Conservation (phyloP, 2,797 vertebrate species). For the Cichlasoma orientale region DNA sequence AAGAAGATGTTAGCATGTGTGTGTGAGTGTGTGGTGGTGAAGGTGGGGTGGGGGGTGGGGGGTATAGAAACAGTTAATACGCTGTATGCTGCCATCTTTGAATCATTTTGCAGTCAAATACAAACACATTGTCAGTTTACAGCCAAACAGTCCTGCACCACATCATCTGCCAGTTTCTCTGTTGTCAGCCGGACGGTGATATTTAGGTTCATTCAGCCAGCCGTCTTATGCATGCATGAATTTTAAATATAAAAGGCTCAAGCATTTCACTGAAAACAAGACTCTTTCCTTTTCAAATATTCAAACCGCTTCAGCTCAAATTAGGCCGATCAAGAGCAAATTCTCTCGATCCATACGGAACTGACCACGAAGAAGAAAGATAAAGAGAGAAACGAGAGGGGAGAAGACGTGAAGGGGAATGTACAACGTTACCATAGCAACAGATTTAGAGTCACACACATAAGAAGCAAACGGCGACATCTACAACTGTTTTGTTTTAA, state of each 20-base stretch:
- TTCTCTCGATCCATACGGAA: conserved; percentile 29
- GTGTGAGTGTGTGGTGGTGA: not conserved
- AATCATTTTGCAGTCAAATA: conserved; percentile 34
- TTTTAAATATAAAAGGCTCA: conserved; percentile 32
- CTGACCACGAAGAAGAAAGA: conserved; percentile 31
- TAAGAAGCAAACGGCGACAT: conserved; percentile 48
- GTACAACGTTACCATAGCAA: conserved; percentile 62
- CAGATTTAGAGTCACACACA: conserved; percentile 48
- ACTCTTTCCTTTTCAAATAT: conserved; percentile 39
- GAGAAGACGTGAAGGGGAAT: conserved; percentile 1
- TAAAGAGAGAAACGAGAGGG: conserved; percentile 12
- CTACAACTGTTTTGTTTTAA: conserved; percentile 39
- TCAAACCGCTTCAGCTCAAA: conserved; percentile 31
- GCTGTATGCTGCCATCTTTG: conserved; percentile 11
- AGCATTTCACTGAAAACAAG: conserved; percentile 14
- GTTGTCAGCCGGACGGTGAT: conserved; percentile 21
- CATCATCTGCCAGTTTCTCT: conserved; percentile 21
- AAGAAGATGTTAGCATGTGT: conserved; percentile 4
- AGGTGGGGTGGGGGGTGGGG: not conserved
- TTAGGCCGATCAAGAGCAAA: conserved; percentile 40
- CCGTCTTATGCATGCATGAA: conserved; percentile 13
- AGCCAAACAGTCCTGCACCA: conserved; percentile 13
- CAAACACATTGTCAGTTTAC: conserved; percentile 29
- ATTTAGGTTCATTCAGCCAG: conserved; percentile 36
- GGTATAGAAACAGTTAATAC: conserved; percentile 25